Evolutionary conservation across 2,113 vertebrate genomes (phyloP).

Genomic region (Phalacrocorax pelagicus): DNA sequence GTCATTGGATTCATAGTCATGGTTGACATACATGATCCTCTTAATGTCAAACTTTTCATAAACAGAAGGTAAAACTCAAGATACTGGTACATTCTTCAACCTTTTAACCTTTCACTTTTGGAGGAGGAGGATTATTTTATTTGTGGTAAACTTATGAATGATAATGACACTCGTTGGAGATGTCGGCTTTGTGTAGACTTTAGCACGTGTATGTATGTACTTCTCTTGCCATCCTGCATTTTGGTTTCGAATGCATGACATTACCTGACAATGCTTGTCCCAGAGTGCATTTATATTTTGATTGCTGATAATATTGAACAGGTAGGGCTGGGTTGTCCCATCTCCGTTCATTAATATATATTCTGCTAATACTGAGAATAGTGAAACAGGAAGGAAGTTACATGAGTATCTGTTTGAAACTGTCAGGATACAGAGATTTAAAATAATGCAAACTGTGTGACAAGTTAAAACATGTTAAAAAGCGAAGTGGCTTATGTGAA

Average conservation of each 20-base stretch:
- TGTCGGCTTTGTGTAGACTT: background rate
- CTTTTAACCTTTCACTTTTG: background rate
- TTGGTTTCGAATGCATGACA: background rate
- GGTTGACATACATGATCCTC: background rate
- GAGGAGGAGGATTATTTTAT: background rate
- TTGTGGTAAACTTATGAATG: background rate
- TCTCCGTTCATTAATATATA: background rate
- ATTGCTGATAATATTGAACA: background rate
- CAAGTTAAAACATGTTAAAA: background rate
- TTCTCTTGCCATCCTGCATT: background rate
- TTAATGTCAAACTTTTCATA: background rate
- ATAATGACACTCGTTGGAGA: background rate
- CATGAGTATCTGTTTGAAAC: background rate
- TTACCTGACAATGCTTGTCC: background rate
- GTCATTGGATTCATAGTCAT: background rate
- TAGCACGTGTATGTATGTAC: rapidly evolving
- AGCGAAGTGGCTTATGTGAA: background rate
- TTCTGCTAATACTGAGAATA: background rate
- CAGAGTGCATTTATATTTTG: background rate
- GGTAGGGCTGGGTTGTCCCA: background rate
- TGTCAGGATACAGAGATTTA: background rate
- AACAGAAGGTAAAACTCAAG: background rate
- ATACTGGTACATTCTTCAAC: background rate
- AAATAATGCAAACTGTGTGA: background rate
- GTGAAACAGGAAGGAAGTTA: background rate